phyloP scores from a whole-genome alignment of 2,888 invertebrate genomes.

The Pterobdella sp. region DNA sequence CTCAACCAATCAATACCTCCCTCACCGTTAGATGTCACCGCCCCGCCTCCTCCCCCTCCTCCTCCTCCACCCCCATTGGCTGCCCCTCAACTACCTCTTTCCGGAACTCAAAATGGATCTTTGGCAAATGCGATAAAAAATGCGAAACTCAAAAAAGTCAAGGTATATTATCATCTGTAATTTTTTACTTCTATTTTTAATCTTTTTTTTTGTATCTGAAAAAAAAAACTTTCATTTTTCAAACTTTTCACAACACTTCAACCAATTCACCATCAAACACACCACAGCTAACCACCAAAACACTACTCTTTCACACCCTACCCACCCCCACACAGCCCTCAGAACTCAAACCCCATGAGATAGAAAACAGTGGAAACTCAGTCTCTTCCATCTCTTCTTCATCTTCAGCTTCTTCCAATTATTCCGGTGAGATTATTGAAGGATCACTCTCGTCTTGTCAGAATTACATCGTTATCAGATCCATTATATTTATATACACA shows the following conservation, averaged over 20 bases:
- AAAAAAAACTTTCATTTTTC: neutral
- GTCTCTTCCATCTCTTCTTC: conserved; percentile 1
- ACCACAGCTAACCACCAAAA: neutral
- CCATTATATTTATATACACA: no score
- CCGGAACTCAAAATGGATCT: conserved; percentile 33
- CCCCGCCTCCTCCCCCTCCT: conserved; percentile 44
- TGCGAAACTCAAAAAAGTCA: conserved; percentile 59
- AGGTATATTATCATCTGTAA: conserved; percentile 32
- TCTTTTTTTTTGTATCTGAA: no score
- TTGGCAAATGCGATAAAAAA: conserved; percentile 76
- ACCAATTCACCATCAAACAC: neutral
- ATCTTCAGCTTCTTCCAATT: conserved; percentile 20
- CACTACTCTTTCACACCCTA: neutral
- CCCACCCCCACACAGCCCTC: neutral
- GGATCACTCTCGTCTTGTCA: no score
- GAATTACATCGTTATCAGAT: no score
- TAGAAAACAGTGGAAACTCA: conserved; percentile 25
- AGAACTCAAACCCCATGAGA: conserved; percentile 12
- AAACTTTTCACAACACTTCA: neutral
- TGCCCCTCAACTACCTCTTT: conserved; percentile 58
- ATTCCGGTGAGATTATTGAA: conserved; percentile 9
- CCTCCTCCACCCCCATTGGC: conserved; percentile 58
- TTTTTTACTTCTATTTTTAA: no score
- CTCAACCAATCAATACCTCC: conserved; percentile 46
- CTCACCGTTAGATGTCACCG: conserved; percentile 58